Evolutionary conservation across 2,797 vertebrate species (phyloP).

Genomic region (Rhincodon typus): DNA sequence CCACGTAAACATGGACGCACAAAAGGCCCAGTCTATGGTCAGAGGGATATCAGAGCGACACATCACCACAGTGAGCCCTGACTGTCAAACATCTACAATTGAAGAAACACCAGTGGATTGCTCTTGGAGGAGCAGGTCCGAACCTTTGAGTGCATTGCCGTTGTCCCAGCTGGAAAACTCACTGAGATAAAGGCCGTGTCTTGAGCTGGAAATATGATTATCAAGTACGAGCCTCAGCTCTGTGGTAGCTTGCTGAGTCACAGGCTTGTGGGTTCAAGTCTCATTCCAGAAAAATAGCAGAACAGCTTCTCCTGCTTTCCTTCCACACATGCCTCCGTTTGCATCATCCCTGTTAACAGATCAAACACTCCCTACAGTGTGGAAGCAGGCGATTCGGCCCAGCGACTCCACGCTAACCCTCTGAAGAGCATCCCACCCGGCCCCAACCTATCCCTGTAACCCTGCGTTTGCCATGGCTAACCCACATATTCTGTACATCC

Average conservation of each 20-base stretch:
- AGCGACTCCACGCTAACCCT: no score
- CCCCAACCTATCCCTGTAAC: no score
- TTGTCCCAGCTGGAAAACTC: background rate
- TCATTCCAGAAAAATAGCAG: background rate
- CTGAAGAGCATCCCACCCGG: no score
- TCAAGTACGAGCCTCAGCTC: background rate
- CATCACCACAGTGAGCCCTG: background rate
- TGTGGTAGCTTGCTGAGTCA: background rate
- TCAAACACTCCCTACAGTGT: no score
- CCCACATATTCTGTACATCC: no score
- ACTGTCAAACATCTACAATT: background rate
- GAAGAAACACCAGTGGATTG: background rate
- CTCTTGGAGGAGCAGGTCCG: background rate
- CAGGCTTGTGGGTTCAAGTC: background rate
- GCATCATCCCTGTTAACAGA: no score
- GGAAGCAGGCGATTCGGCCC: no score
- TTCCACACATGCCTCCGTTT: background rate
- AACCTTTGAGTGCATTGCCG: background rate
- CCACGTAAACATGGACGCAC: background rate
- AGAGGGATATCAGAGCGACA: background rate
- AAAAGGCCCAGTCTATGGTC: background rate
- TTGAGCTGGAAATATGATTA: background rate
- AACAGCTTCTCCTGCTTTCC: background rate
- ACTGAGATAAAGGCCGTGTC: background rate
- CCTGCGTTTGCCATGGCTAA: no score